phyloP scores from a whole-genome alignment of 2,797 vertebrate genomes.

The Paedocypris micromegethes region DNA sequence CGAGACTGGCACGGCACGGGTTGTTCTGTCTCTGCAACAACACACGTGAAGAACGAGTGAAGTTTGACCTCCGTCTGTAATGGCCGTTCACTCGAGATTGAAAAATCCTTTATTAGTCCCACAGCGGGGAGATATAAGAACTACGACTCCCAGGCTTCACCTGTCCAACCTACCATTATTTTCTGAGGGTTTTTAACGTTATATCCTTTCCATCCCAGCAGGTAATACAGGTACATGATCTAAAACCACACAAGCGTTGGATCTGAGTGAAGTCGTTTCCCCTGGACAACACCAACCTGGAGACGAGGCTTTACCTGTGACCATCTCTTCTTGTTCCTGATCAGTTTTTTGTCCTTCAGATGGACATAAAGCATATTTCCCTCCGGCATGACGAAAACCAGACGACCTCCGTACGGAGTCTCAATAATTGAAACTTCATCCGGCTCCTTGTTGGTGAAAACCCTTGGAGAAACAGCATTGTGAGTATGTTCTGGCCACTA shows the following conservation, averaged over 20 bases:
- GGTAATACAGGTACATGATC: constrained; percentile 81
- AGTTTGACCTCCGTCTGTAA: background rate
- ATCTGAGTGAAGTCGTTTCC: background rate
- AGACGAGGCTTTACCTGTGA: constrained; percentile 64
- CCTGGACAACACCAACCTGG: no score
- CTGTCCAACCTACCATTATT: constrained; percentile 55
- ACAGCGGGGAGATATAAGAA: no score
- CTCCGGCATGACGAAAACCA: constrained; percentile 70
- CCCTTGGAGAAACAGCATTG: constrained; percentile 49
- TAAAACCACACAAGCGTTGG: constrained; percentile 50
- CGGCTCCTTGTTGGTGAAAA: constrained; percentile 75
- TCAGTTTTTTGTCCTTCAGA: constrained; percentile 71
- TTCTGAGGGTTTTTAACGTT: constrained; percentile 69
- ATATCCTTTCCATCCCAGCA: constrained; percentile 77
- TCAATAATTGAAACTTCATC: constrained; percentile 72
- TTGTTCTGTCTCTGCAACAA: constrained; percentile 56
- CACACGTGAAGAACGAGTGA: constrained; percentile 4
- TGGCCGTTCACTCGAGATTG: no score
- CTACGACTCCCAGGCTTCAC: no score
- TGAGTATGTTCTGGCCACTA: no score
- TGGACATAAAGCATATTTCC: constrained; percentile 74
- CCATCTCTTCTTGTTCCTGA: constrained; percentile 79
- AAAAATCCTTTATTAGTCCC: no score
- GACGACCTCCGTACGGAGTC: constrained; percentile 72
- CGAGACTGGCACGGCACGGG: constrained; percentile 59